Base-by-base conservation (phyloP, 2,888 invertebrate genomes). In the Zhuqinia jingwanae region DNA sequence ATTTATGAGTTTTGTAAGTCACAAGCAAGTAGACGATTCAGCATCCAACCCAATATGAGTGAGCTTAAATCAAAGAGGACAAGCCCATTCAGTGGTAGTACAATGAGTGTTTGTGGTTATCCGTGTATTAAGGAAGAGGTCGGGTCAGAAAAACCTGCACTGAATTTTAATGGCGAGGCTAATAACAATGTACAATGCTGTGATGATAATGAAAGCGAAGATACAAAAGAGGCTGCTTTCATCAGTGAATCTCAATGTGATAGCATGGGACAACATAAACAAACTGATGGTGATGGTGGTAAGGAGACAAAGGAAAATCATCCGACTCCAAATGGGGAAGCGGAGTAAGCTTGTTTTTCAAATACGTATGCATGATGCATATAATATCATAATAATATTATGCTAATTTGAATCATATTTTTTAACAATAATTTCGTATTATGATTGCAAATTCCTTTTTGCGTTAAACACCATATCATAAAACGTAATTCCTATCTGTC, bases 1-100 rank as follows among this genome's bases (percentile, higher is more conserved):
- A 85, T 85, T 85, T 85, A 85, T 36, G 85, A 85, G 58, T 85
- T 85, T 45, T 85, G 85, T 65, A 85, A 85, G 65, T 63, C 75
- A 0, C 80, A 85, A 80, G 85, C 85, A 0, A 85, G 80, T 58
- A 58, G 56, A 27, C 70, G 42, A 73, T 75, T 85, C 36, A 73
- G 73, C 73, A 56, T 80, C 73, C 50, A 73, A 10, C 15, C 75
- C 10, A n/a, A 58, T 30, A 25, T 47, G 13, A 75, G 65, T 8
- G 70, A 56, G 20, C 45, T 76, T 8, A 85, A 65, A 77, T 75
- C 85, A n/a, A 75, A 63, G 30, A 63, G 80, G 27, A 85, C 73
- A 0, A 79, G 50, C n/a, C 60, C 78, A 10, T 85, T 75, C 25
- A 45, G 75, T 75, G 79, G 85, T 11, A 85, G 85, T 53, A 65